Base-by-base conservation (phyloP, 2,888 invertebrate species). In the Cecidostiba fungosa region DNA sequence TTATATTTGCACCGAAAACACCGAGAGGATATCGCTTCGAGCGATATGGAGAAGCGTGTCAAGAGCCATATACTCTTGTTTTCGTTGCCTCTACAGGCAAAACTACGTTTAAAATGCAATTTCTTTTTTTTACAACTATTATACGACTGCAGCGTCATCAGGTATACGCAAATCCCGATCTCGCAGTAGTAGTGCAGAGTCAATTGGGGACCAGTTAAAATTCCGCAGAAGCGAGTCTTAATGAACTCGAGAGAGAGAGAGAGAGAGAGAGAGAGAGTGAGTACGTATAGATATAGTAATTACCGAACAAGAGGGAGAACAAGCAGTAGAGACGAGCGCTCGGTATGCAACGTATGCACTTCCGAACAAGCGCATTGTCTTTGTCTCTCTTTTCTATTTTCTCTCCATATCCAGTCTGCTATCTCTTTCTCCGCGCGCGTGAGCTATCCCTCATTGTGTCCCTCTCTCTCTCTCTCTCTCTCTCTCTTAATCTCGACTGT, bases 1-100 rank as follows among this genome's bases (percentile, higher is more conserved):
- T n/a, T 36, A 12, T 82, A 39, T 82, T 82, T 82, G 54, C 82
- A 76, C 36, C 76, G 76, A 70, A 77, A 82, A 77, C 69, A 82
- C 19, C 62, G 47, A 23, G 62, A 43, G 19, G 8, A 70, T 50
- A 59, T 72, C 47, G 69, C 72, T 19, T 23, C 0, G 50, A 79
- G 54, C 43, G n/a, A n/a, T 54, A 39, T 43, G 23, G 29, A 47
- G 26, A 80, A 80, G 23, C n/a, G 29, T 80, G 80, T 80, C 72
- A 80, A 72, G 80, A 72, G 54, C 14, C n/a, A n/a, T n/a, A n/a
- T 26, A 72, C 36, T 80, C 14, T 72, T 36, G 36, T 80, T 72
- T 72, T 80, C 23, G 54, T 26, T 80, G 39, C 14, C 19, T 5
- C 43, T 43, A 32, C 3, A 10, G 43, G 36, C 14, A 16, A 19